Conservation (phyloP, 2,797 vertebrate species). For the Sebastiscus albofasciatus region DNA sequence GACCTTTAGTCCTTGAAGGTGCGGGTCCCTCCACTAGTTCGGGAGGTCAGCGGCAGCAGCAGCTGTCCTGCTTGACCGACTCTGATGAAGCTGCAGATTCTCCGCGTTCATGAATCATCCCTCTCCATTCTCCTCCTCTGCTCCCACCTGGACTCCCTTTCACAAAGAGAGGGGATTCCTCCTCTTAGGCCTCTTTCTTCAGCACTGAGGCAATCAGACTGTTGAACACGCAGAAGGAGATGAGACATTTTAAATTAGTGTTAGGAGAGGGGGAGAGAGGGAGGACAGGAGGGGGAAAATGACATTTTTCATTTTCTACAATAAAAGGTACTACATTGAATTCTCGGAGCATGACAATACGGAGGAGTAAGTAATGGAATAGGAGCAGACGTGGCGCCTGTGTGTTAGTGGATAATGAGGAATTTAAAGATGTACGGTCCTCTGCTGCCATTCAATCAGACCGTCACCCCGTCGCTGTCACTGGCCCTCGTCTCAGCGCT, state of each 20-base stretch:
- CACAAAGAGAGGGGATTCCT: slow-evolving; percentile 80
- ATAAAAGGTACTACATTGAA: slow-evolving; percentile 83
- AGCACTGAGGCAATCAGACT: slow-evolving; percentile 79
- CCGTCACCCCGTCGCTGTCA: slow-evolving; percentile 43
- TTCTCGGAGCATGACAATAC: slow-evolving; percentile 82
- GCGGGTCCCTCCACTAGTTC: slow-evolving; percentile 42
- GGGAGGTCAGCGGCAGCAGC: slow-evolving; percentile 53
- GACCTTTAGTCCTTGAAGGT: slow-evolving; percentile 73
- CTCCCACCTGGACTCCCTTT: slow-evolving; percentile 76
- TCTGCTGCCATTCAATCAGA: slow-evolving; percentile 72
- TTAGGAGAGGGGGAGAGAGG: slow-evolving; percentile 61
- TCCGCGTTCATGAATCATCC: slow-evolving; percentile 72
- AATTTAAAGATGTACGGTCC: slow-evolving; percentile 75
- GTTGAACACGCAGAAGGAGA: slow-evolving; percentile 80
- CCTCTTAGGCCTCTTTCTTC: slow-evolving; percentile 80
- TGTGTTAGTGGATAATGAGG: slow-evolving; percentile 81
- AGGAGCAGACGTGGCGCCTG: slow-evolving; percentile 75
- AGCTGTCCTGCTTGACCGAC: slow-evolving; percentile 76
- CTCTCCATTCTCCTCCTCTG: slow-evolving; percentile 46
- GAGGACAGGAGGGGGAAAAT: slow-evolving; percentile 58
- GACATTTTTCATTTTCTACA: slow-evolving; percentile 81
- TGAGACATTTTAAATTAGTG: slow-evolving; percentile 85
- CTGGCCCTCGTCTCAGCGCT: slow-evolving; percentile 52
- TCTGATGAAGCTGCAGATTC: slow-evolving; percentile 86
- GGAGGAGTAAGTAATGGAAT: slow-evolving; percentile 78